phyloP scores from a whole-genome alignment of 2,888 invertebrate genomes.

The Byasa hedistus region DNA sequence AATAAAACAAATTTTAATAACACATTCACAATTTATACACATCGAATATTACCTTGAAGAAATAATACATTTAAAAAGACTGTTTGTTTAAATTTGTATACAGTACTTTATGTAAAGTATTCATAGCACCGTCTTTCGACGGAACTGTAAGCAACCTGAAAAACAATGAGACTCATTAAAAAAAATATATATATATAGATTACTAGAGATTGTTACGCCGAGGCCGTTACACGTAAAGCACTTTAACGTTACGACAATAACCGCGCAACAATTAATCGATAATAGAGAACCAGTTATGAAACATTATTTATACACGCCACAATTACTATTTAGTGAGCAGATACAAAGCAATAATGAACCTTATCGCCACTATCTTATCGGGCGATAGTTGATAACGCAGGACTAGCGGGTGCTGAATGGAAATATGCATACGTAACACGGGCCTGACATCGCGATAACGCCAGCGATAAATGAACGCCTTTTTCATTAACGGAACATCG shows the following conservation, averaged over 20 bases:
- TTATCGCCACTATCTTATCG: slow-evolving; percentile 39
- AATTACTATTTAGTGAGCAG: slow-evolving; percentile 25
- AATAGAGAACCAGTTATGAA: slow-evolving; percentile 21
- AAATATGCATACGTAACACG: slow-evolving; percentile 51
- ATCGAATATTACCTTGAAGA: too few relatives aligned
- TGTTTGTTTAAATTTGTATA: too few relatives aligned
- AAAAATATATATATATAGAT: not conserved
- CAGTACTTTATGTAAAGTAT: too few relatives aligned
- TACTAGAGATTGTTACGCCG: slow-evolving; percentile 16
- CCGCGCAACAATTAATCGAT: slow-evolving; percentile 9
- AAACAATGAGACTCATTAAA: not conserved
- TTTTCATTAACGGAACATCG: slow-evolving; percentile 74
- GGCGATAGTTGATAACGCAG: slow-evolving; percentile 32
- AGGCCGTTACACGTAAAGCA: slow-evolving; percentile 10
- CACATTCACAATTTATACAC: too few relatives aligned
- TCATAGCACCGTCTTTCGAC: too few relatives aligned
- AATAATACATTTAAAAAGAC: too few relatives aligned
- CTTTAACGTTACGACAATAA: slow-evolving; percentile 9
- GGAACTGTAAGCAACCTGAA: too few relatives aligned
- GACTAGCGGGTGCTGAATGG: slow-evolving; percentile 52
- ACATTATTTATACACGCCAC: slow-evolving; percentile 23
- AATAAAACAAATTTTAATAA: too few relatives aligned
- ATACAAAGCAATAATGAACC: slow-evolving; percentile 27
- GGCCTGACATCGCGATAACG: slow-evolving; percentile 53
- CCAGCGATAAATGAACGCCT: slow-evolving; percentile 57